Conservation (phyloP, 2,797 vertebrate species). For the Pampus argenteus region DNA sequence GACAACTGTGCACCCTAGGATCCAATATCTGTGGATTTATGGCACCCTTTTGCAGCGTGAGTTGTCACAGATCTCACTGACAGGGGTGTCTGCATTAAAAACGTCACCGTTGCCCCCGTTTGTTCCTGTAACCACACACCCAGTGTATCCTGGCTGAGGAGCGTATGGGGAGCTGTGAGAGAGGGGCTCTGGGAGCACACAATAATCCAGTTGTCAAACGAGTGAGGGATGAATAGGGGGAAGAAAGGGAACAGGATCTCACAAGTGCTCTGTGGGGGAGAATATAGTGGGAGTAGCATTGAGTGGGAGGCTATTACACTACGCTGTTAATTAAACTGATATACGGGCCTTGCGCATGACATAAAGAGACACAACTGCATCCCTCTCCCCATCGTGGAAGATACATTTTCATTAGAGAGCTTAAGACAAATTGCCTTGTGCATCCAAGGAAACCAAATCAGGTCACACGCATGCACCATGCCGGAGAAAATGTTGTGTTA, state of each 20-base stretch:
- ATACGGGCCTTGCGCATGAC: background rate
- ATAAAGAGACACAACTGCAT: constrained; percentile 28
- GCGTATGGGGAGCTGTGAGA: constrained; percentile 14
- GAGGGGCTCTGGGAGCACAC: background rate
- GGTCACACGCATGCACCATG: constrained; percentile 21
- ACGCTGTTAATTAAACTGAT: constrained; percentile 43
- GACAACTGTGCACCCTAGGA: background rate
- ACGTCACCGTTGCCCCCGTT: constrained; percentile 9
- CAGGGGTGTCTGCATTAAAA: constrained; percentile 13
- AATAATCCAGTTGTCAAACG: constrained; percentile 27
- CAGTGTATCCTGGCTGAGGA: constrained; percentile 20
- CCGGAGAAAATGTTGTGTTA: constrained; percentile 30
- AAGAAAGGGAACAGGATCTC: constrained; percentile 2
- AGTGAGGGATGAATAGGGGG: constrained; percentile 12
- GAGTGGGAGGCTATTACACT: background rate
- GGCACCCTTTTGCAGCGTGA: background rate
- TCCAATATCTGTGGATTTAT: constrained; percentile 26
- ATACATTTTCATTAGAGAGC: constrained; percentile 33
- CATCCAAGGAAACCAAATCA: constrained; percentile 55
- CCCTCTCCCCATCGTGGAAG: constrained; percentile 4
- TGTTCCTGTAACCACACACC: constrained; percentile 42
- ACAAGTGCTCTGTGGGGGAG: background rate
- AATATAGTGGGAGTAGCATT: background rate
- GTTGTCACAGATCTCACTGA: constrained; percentile 24
- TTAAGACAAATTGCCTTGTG: constrained; percentile 37